Evolutionary conservation across 2,797 vertebrate species (phyloP).

Genomic region (Helicolenus hilgendorfi): DNA sequence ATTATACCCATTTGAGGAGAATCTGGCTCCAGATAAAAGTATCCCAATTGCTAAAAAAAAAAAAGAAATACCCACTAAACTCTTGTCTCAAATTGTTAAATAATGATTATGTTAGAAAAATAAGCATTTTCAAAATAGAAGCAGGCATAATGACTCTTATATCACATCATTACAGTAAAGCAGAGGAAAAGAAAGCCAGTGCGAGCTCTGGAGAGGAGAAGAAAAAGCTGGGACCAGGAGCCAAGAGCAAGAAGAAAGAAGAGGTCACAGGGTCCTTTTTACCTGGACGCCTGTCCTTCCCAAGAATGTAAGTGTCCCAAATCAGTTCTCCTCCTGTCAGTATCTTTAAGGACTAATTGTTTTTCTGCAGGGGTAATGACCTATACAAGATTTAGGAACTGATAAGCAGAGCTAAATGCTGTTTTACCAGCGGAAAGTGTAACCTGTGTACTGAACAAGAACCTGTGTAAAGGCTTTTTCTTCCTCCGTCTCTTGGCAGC

Average conservation of each 20-base stretch:
- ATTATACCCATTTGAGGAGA: slow-evolving; percentile 75
- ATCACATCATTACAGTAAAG: slow-evolving; percentile 74
- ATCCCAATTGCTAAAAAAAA: slow-evolving; percentile 40
- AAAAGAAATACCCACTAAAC: slow-evolving; percentile 51
- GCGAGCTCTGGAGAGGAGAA: slow-evolving; percentile 69
- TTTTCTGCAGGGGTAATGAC: background rate
- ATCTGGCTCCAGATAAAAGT: slow-evolving; percentile 83
- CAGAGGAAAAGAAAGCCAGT: slow-evolving; percentile 58
- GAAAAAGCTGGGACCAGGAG: slow-evolving; percentile 51
- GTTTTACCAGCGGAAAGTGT: slow-evolving; percentile 5
- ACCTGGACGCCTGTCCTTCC: slow-evolving; percentile 72
- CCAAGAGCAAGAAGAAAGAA: slow-evolving; percentile 83
- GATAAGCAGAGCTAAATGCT: background rate
- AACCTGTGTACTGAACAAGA: background rate
- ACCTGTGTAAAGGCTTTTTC: slow-evolving; percentile 2
- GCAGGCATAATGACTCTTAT: slow-evolving; percentile 76
- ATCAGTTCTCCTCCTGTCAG: slow-evolving; percentile 1
- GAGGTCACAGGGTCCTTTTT: slow-evolving; percentile 70
- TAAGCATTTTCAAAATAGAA: slow-evolving; percentile 75
- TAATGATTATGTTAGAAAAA: slow-evolving; percentile 81
- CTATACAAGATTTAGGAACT: background rate
- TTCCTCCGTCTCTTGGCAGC: slow-evolving; percentile 27
- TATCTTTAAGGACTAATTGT: background rate
- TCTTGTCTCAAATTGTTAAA: slow-evolving; percentile 72
- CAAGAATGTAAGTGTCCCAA: slow-evolving; percentile 82